phyloP scores from a whole-genome alignment of 1,140 invertebrate genomes.

The Atta colombica region DNA sequence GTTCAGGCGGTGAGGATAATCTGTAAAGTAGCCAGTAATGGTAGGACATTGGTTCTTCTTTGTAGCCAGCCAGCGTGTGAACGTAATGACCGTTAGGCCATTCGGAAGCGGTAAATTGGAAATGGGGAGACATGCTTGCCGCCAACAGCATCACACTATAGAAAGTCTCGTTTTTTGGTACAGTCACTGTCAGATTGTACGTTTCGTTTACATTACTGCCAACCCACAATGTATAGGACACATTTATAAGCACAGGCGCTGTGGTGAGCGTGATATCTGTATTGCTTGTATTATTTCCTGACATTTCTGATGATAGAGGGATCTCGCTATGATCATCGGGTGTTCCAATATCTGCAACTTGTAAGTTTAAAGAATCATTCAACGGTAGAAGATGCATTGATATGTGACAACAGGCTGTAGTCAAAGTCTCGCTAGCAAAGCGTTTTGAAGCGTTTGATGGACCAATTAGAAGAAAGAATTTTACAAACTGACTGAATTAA shows the following conservation, averaged over 20 bases:
- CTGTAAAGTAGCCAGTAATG: constrained; percentile 95
- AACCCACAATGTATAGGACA: constrained; percentile 95
- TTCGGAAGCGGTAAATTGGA: constrained; percentile 92
- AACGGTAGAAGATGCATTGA: not conserved
- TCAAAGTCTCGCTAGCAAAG: no score
- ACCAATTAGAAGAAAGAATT: no score
- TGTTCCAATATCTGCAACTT: constrained; percentile 72
- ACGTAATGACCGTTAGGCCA: constrained; percentile 97
- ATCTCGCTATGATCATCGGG: constrained; percentile 77
- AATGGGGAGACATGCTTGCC: constrained; percentile 90
- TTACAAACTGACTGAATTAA: no score
- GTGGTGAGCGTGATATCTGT: constrained; percentile 58
- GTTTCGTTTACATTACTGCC: constrained; percentile 93
- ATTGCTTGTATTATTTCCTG: constrained; percentile 60
- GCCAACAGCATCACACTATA: constrained; percentile 94
- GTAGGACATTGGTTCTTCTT: constrained; percentile 95
- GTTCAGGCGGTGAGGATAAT: constrained; percentile 91
- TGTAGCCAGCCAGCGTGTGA: constrained; percentile 94
- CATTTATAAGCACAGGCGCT: constrained; percentile 87
- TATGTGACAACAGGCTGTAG: not conserved
- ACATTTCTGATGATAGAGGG: constrained; percentile 66
- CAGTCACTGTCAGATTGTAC: constrained; percentile 90
- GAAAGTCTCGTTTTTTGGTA: constrained; percentile 93
- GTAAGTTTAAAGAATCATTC: constrained; percentile 33
- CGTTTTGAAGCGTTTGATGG: no score